Evolutionary conservation across 2,888 invertebrate genomes (phyloP).

Genomic region (Cheiracanthium punctorium): DNA sequence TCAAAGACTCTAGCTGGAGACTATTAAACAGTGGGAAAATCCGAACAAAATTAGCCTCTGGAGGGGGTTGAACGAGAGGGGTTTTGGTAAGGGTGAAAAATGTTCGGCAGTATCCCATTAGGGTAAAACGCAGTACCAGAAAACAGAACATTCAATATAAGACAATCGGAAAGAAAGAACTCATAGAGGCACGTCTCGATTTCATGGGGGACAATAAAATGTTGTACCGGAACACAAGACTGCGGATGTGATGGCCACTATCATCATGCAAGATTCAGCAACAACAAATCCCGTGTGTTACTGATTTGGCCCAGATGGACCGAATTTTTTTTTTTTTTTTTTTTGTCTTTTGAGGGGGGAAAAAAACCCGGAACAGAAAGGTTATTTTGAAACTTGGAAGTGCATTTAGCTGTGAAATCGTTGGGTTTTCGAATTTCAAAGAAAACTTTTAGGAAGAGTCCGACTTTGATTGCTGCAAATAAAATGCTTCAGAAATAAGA

Average conservation of each 20-base stretch:
- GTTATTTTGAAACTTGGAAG: not conserved
- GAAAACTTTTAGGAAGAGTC: not conserved
- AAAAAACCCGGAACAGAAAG: too few species aligned
- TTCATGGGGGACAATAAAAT: conserved; percentile 63
- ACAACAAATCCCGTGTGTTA: conserved; percentile 16
- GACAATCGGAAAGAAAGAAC: not conserved
- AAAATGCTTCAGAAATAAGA: too few species aligned
- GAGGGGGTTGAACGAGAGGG: not conserved
- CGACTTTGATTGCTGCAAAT: not conserved
- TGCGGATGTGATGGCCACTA: conserved; percentile 16
- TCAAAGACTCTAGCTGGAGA: not conserved
- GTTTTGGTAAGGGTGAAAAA: not conserved
- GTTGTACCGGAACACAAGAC: not conserved
- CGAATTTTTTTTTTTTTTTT: not conserved
- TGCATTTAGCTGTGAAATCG: not conserved
- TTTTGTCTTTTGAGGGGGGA: not conserved
- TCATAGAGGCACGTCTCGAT: conserved; percentile 54
- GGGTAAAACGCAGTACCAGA: conserved; percentile 9
- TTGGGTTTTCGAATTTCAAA: not conserved
- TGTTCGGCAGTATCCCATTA: conserved; percentile 17
- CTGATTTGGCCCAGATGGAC: not conserved
- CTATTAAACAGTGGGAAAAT: not conserved
- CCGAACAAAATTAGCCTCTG: conserved; percentile 11
- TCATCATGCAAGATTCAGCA: conserved; percentile 28
- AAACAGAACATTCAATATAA: conserved; percentile 7